Conservation (phyloP, 2,888 invertebrate genomes). For the Frankliniella fusca region DNA sequence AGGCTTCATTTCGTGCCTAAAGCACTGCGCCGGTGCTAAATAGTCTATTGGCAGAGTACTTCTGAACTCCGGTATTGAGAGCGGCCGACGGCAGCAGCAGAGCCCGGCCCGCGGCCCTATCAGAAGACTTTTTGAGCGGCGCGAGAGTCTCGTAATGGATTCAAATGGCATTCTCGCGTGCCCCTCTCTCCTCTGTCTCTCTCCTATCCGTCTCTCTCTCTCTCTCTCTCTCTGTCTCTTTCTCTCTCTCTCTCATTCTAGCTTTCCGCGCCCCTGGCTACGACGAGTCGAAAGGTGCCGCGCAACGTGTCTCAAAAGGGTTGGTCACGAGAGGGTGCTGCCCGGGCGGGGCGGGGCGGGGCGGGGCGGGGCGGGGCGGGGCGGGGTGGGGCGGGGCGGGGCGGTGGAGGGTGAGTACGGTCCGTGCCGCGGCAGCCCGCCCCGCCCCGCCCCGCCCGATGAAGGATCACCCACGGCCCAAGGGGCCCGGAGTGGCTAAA, state of each 20-base stretch:
- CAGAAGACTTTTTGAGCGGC: not conserved
- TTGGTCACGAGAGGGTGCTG: not conserved
- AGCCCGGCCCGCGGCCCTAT: not conserved
- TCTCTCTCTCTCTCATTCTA: too few relatives aligned
- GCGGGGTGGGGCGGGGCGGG: too few relatives aligned
- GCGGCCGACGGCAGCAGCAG: not conserved
- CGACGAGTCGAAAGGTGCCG: not conserved
- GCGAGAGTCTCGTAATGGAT: conserved; percentile 6
- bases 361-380: too few relatives aligned
- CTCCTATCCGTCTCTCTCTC: not conserved
- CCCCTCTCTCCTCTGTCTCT: not conserved
- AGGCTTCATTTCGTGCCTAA: too few relatives aligned
- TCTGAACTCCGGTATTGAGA: not conserved
- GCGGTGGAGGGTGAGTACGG: too few relatives aligned
- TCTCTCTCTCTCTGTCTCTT: too few relatives aligned
- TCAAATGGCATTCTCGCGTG: conserved; percentile 10
- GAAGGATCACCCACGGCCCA: conserved; percentile 1
- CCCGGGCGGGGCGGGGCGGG: too few relatives aligned
- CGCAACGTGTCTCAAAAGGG: conserved; percentile 9
- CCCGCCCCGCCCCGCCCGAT: not conserved
- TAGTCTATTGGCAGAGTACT: too few relatives aligned
- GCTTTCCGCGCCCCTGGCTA: too few relatives aligned
- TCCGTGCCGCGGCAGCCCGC: not conserved
- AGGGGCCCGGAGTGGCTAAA: not conserved
- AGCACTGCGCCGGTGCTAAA: too few relatives aligned